Percentiles rank a stretch among this genome's conserved stretches.
These are phyloP conservation scores for Drosophila nr. fundita DNA, from an alignment of 2,888 invertebrate species.

Conservation along the genomic window DNA sequence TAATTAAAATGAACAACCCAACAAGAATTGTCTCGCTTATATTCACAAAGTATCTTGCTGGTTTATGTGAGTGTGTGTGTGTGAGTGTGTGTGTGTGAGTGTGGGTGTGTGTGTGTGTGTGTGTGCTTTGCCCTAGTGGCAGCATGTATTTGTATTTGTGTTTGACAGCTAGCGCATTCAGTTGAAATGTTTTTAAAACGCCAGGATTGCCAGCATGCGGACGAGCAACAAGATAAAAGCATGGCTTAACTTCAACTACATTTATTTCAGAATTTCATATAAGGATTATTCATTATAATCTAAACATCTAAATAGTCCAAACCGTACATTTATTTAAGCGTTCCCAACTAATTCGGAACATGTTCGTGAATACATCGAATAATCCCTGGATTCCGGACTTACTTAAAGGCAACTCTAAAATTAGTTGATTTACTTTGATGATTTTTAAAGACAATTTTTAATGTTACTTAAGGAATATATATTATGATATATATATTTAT, in stretches of 20 bases:
- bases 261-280: not conserved
- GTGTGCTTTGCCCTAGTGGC: not conserved
- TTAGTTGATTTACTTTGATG: not conserved
- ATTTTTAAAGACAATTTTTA: not conserved
- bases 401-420: not conserved
- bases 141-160: conserved; percentile 11
- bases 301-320: not conserved
- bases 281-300: not conserved
- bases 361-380: not conserved
- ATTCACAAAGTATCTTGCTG: conserved; percentile 16
- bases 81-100: not conserved
- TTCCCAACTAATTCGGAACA: not conserved
- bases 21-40: conserved; percentile 21
- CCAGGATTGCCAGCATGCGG: not conserved
- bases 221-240: not conserved
- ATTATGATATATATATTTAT: too few relatives aligned
- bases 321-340: not conserved
- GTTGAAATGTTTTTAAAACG: conserved; percentile 16
- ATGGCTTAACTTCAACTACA: not conserved
- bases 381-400: not conserved
- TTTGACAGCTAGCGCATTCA: conserved; percentile 25
- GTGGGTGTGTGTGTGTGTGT: not conserved
- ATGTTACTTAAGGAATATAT: too few relatives aligned
- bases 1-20: conserved; percentile 68
- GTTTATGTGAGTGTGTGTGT: too few relatives aligned